These are phyloP conservation scores for Conchocele bisecta DNA, from an alignment of 2,888 invertebrate species.

Conservation along the genomic window DNA sequence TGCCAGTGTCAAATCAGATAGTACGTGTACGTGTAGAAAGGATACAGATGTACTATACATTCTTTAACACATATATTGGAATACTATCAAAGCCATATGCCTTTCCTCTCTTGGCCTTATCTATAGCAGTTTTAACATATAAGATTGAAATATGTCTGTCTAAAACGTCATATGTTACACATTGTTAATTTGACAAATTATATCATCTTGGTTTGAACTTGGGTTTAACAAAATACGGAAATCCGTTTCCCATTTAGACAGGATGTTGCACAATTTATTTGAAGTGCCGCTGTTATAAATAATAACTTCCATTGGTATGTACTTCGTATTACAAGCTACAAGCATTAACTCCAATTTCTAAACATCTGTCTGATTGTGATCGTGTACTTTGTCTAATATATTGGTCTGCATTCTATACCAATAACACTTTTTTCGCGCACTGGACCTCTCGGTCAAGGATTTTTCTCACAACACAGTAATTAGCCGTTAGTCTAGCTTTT, in stretches of 20 bases:
- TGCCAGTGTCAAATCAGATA: conserved; percentile 9
- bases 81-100: conserved; percentile 13
- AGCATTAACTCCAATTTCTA: too few relatives aligned
- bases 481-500: not conserved
- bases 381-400: too few relatives aligned
- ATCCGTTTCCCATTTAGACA: conserved; percentile 3
- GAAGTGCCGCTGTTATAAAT: not conserved
- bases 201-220: not conserved
- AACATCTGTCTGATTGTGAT: too few relatives aligned
- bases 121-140: conserved; percentile 11
- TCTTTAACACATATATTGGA: conserved; percentile 8
- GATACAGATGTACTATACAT: conserved; percentile 8
- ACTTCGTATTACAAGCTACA: not conserved
- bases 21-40: conserved; percentile 10
- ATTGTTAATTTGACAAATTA: not conserved
- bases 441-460: not conserved
- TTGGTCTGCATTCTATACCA: not conserved
- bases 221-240: not conserved
- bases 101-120: conserved; percentile 5
- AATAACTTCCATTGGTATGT: conserved; percentile 4
- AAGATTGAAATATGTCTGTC: conserved; percentile 10
- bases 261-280: not conserved
- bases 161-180: not conserved
- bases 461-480: not conserved
- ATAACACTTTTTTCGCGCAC: not conserved